Base-by-base conservation (phyloP, 2,888 invertebrate genomes). In the Trichopoda pennipes region DNA sequence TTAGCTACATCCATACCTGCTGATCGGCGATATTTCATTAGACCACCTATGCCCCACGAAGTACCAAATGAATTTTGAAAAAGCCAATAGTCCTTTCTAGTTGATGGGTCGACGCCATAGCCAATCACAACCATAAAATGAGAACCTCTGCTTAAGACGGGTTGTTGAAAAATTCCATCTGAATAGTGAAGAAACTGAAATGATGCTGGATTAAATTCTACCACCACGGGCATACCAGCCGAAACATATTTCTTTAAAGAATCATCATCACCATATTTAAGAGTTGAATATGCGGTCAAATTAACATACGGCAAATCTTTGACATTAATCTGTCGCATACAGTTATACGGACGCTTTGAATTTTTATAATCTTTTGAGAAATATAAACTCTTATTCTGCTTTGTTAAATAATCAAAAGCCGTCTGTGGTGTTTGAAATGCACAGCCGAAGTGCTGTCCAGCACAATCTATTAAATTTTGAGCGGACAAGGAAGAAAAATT, bases 361-460 rank as follows among this genome's bases (percentile, higher is more conserved):
- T 56, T 97, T 0, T 95, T 95, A 90, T 99, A 99, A 1, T 93
- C 92, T 61, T 91, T 91, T 90, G 96, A 96, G 0, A 95, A 95
- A 89, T 97, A 96, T 85, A 98, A 93, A 81, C n/a, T 96, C 96
- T 69, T 92, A 92, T 94, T 94, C 7, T 74, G 9, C 75, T 93
- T 93, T 87, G 93, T 94, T 85, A 97, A 93, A 90, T 96, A 97
- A 86, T 94, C 92, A 92, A 96, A 97, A 69, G 96, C 28, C n/a
- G n/a, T n/a, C n/a, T n/a, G n/a, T n/a, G n/a, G n/a, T n/a, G n/a
- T n/a, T n/a, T n/a, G n/a, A n/a, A n/a, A n/a, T n/a, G n/a, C n/a
- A n/a, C n/a, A n/a, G n/a, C n/a, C n/a, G n/a, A n/a, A n/a, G n/a
- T n/a, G n/a, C n/a, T n/a, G n/a, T n/a, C n/a, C n/a, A n/a, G n/a